Evolutionary conservation across 2,113 vertebrate genomes (phyloP), one percentile per base, ranked within the genome.

Genomic region (Noturus placidus): DNA sequence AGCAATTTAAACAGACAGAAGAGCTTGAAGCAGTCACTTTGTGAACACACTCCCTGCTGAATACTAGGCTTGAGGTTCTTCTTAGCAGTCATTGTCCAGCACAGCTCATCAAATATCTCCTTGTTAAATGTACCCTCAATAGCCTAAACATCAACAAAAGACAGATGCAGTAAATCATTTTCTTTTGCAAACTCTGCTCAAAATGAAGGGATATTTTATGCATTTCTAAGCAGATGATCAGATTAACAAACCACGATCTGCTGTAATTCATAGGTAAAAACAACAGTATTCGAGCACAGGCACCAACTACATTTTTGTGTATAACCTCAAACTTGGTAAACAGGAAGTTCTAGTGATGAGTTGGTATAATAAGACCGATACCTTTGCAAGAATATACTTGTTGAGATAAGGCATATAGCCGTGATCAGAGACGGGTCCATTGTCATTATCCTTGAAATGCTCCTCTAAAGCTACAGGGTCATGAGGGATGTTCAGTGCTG

Each of bases 361-460:
- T 69, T 27, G 5, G 15, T 30, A 59, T n/a, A 59, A 52, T 38
- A 54, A 33, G 30, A 42, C n/a, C 14, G 10, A 67, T 54, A 95
- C 95, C 93, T 96, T 96, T 70, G 94, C 95, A 87, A 96, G 91
- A 70, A 96, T 96, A 83, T 96, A 96, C 88, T 93, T 94, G 91
- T 96, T 96, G 90, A 96, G 94, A 92, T 96, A 96, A 72, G 96
- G 96, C 96, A 96, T 96, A 93, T 96, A 96, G 67, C 96, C 96
- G 3, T 96, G 93, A 86, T 93, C 95, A 56, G 95, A 96, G 86
- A 96, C 95, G 0, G 96, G 96, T 4, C 96, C 96, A n/a, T 94
- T 93, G 4, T 96, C 94, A 54, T 96, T 95, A 67, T 96, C 95
- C 87, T 94, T 93, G 88, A 96, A 96, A 90, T 96, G 95, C 65